phyloP scores from a whole-genome alignment of 2,888 invertebrate species.

The Timema cristinae region DNA sequence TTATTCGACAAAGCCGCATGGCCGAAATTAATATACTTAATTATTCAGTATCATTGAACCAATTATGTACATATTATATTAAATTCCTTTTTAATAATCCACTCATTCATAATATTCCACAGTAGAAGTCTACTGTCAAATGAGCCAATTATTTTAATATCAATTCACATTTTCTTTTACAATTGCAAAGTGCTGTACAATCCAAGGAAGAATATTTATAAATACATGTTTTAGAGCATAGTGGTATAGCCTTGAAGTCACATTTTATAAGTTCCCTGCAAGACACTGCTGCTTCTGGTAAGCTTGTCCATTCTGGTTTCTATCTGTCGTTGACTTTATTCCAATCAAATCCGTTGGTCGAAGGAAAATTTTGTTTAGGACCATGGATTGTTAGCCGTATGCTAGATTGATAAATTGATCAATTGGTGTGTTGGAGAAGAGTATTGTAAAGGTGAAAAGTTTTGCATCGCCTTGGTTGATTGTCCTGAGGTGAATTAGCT shows the following conservation, averaged over 20 bases:
- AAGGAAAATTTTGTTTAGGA: neutral
- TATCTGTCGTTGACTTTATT: neutral
- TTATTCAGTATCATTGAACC: too few relatives aligned
- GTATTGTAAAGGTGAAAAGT: neutral
- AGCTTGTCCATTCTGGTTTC: conserved; percentile 8
- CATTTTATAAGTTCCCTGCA: conserved; percentile 5
- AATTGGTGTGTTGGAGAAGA: conserved; percentile 2
- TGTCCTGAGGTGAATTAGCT: neutral
- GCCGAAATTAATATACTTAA: too few relatives aligned
- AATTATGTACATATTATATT: too few relatives aligned
- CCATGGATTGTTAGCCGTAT: neutral
- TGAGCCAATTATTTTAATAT: neutral
- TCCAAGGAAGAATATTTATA: conserved; percentile 1
- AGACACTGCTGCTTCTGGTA: conserved; percentile 12
- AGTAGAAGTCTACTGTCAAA: too few relatives aligned
- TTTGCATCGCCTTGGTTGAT: conserved; percentile 1
- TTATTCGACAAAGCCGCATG: too few relatives aligned
- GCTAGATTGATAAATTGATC: conserved; percentile 1
- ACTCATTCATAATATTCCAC: too few relatives aligned
- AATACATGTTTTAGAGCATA: conserved; percentile 4
- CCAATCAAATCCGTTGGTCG: neutral
- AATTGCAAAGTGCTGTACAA: neutral
- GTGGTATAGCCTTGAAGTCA: neutral
- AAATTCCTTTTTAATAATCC: too few relatives aligned
- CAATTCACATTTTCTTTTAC: neutral